phyloP scores from a whole-genome alignment of 2,888 invertebrate species.

The Cheilosia vulpina region DNA sequence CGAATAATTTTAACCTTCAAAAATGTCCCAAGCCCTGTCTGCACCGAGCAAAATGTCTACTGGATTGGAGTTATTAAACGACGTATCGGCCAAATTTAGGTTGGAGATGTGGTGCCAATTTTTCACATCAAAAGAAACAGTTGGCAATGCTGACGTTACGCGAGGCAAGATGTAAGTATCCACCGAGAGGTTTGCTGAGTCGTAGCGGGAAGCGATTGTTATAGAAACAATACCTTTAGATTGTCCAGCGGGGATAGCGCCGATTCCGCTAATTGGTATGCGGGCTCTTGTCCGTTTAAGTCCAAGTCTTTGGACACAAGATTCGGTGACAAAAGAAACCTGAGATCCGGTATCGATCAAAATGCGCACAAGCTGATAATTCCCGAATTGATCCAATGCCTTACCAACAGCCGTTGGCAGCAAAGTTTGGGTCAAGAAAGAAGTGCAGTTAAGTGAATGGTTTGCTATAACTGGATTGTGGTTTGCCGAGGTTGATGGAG shows the following conservation, averaged over 20 bases:
- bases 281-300: constrained; percentile 4
- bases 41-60: constrained; percentile 39
- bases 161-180: constrained; percentile 29
- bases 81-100: constrained; percentile 23
- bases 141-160: not conserved
- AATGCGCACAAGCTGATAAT: not conserved
- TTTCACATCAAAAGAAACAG: constrained; percentile 20
- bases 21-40: constrained; percentile 22
- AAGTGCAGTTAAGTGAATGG: too few species aligned
- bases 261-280: constrained; percentile 42
- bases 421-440: too few species aligned
- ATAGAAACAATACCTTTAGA: constrained; percentile 22
- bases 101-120: constrained; percentile 34
- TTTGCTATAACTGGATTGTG: not conserved
- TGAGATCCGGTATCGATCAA: constrained; percentile 19
- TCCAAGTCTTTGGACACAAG: constrained; percentile 9
- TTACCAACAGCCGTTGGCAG: not conserved
- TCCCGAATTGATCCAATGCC: not conserved
- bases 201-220: constrained; percentile 3
- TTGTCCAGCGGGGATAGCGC: constrained; percentile 7
- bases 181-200: constrained; percentile 13
- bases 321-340: constrained; percentile 12
- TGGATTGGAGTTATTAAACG: not conserved
- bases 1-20: not conserved
- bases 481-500: not conserved